A percentile compares a stretch with the other conserved stretches of the same genome.
These are phyloP conservation scores for Drosophila putrida DNA, from an alignment of 2,888 invertebrate genomes.

Conservation along the genomic window DNA sequence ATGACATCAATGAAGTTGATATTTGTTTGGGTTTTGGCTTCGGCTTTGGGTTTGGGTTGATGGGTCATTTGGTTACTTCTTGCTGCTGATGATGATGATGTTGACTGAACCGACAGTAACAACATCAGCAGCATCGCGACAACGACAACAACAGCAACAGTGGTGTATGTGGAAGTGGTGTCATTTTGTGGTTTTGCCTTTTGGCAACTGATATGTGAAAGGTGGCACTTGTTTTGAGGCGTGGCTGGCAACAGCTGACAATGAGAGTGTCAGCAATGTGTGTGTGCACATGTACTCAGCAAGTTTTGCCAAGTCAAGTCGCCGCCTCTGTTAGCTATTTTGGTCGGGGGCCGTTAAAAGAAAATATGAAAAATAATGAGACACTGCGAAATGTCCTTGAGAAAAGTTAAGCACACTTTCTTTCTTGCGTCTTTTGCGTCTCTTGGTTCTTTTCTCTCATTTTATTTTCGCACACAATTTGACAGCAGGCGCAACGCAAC, in stretches of 20 bases:
- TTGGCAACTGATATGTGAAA: slow-evolving; percentile 33
- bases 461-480: slow-evolving; percentile 69
- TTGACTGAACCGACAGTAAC: slow-evolving; percentile 27
- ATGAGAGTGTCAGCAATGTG: slow-evolving; percentile 27
- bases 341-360: slow-evolving; percentile 42
- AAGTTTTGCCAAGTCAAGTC: slow-evolving; percentile 14
- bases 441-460: slow-evolving; percentile 29
- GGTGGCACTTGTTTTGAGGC: slow-evolving; percentile 22
- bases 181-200: slow-evolving; percentile 54
- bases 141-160: slow-evolving; percentile 12
- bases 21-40: slow-evolving; percentile 32
- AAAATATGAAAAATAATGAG: slow-evolving; percentile 77
- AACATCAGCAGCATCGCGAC: slow-evolving; percentile 9
- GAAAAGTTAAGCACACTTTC: slow-evolving; percentile 57
- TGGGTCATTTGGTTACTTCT: slow-evolving; percentile 28
- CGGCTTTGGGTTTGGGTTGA: slow-evolving; percentile 24
- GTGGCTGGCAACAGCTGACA: slow-evolving; percentile 38
- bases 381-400: slow-evolving; percentile 70
- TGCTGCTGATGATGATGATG: slow-evolving; percentile 24
- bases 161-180: slow-evolving; percentile 45
- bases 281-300: slow-evolving; percentile 17
- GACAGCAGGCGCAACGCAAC: slow-evolving; percentile 64
- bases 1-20: slow-evolving; percentile 39
- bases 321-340: slow-evolving; percentile 36
- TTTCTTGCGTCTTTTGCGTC: not conserved